Conservation (phyloP, 1,140 invertebrate species). For the Euura saliciscinereae region DNA sequence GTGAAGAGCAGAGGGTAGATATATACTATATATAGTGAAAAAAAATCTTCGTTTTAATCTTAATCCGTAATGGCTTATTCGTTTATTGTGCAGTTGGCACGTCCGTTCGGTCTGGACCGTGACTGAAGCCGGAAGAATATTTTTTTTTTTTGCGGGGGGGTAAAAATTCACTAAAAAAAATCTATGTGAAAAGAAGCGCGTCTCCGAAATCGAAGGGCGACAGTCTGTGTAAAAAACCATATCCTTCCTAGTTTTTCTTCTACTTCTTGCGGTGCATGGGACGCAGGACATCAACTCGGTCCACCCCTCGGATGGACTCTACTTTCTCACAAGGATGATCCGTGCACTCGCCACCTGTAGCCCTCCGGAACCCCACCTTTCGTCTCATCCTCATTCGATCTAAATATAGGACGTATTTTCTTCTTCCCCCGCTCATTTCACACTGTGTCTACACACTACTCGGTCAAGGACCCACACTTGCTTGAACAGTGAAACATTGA, state of each 20-base stretch:
- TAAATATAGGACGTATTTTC: slow-evolving; percentile 20
- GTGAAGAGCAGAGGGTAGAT: too few relatives aligned
- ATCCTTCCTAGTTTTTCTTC: slow-evolving; percentile 20
- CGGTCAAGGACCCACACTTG: slow-evolving; percentile 4
- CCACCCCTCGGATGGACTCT: slow-evolving; percentile 1
- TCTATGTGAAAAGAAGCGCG: too few relatives aligned
- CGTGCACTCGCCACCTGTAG: slow-evolving; percentile 36
- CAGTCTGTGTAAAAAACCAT: slow-evolving; percentile 2
- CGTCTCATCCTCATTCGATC: slow-evolving; percentile 10
- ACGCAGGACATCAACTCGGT: slow-evolving; percentile 25
- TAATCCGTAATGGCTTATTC: slow-evolving; percentile 1
- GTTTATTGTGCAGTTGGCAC: slow-evolving; percentile 10
- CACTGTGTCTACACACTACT: neutral
- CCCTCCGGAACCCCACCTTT: slow-evolving; percentile 14
- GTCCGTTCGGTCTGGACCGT: slow-evolving; percentile 11
- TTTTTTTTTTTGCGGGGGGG: neutral
- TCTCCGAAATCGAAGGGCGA: too few relatives aligned
- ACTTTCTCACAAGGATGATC: slow-evolving; percentile 40
- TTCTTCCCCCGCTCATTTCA: neutral
- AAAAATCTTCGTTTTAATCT: neutral
- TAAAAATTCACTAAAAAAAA: neutral
- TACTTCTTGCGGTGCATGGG: slow-evolving; percentile 27
- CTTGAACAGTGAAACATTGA: neutral
- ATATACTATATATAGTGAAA: neutral
- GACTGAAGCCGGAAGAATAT: neutral